Conservation (phyloP, 2,113 vertebrate genomes). For the Megaleporinus macrocephalus region DNA sequence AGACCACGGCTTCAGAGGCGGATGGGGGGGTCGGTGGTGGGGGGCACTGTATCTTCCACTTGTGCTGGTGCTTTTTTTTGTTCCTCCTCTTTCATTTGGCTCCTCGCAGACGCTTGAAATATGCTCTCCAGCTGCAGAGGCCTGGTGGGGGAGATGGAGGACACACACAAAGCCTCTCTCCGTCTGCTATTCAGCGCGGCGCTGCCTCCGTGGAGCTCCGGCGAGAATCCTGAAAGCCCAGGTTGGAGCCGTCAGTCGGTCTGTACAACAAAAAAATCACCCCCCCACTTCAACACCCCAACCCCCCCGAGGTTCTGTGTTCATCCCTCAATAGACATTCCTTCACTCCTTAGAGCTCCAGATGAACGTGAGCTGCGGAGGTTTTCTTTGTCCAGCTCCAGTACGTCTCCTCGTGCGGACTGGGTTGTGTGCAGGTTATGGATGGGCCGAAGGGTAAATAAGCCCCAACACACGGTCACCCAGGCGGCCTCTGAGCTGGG, state of each 20-base stretch:
- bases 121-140: conserved; percentile 59
- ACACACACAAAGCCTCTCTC: conserved; percentile 57
- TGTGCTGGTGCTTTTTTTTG: conserved; percentile 56
- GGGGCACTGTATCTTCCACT: conserved; percentile 46
- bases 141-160: conserved; percentile 31
- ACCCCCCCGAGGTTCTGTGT: conserved; percentile 20
- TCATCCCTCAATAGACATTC: conserved; percentile 38
- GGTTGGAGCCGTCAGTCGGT: conserved; percentile 39
- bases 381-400: neutral
- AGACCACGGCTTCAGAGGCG: conserved; percentile 53
- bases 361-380: conserved; percentile 12
- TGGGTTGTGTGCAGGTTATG: neutral
- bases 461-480: neutral
- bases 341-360: neutral
- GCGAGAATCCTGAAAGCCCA: conserved; percentile 31
- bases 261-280: conserved; percentile 2
- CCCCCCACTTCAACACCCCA: too few relatives aligned
- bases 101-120: conserved; percentile 64
- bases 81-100: conserved; percentile 62
- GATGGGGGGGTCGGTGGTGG: neutral
- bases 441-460: neutral
- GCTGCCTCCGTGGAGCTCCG: conserved; percentile 26
- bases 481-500: too few relatives aligned
- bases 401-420: neutral
- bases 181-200: conserved; percentile 34